Percentiles rank a stretch among this genome's conserved stretches.
Conservation (phyloP, 2,888 invertebrate species). For the Ennomos fuscantarius region DNA sequence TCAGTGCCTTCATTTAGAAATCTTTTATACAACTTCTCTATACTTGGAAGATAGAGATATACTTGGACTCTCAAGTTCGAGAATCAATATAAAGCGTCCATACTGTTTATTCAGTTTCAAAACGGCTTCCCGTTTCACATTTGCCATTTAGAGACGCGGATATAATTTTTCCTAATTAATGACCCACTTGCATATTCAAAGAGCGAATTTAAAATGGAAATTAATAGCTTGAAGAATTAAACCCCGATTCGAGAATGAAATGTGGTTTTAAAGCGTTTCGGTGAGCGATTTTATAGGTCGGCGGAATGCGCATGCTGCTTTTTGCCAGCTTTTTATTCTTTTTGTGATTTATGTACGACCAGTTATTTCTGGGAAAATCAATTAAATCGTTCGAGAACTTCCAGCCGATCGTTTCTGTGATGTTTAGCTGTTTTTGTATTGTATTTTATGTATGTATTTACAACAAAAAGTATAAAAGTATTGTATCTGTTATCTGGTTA, state of each 20-base stretch:
- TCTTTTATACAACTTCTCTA: no score
- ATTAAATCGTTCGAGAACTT: no score
- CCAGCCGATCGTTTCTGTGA: no score
- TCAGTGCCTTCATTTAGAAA: no score
- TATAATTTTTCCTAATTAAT: constrained; percentile 31
- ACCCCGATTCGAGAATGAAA: constrained; percentile 12
- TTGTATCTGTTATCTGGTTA: no score
- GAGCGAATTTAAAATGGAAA: constrained; percentile 30
- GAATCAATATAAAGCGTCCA: background rate
- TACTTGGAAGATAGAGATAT: no score
- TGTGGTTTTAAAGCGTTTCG: constrained; percentile 11
- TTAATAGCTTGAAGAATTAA: constrained; percentile 26
- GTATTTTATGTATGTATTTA: no score
- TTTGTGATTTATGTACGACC: background rate
- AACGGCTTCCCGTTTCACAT: constrained; percentile 11
- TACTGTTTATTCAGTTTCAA: background rate
- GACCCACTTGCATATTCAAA: constrained; percentile 28
- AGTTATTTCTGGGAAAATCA: no score
- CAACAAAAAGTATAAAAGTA: no score
- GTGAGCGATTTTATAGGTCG: constrained; percentile 11
- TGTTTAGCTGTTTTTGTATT: no score
- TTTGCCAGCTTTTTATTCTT: background rate
- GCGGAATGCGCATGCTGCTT: constrained; percentile 1
- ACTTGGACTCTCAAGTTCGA: no score
- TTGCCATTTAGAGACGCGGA: constrained; percentile 17